These are phyloP conservation scores for Mesocentrotus franciscanus DNA, from an alignment of 53 echinoderm and acorn worm species.

Conservation along the genomic window DNA sequence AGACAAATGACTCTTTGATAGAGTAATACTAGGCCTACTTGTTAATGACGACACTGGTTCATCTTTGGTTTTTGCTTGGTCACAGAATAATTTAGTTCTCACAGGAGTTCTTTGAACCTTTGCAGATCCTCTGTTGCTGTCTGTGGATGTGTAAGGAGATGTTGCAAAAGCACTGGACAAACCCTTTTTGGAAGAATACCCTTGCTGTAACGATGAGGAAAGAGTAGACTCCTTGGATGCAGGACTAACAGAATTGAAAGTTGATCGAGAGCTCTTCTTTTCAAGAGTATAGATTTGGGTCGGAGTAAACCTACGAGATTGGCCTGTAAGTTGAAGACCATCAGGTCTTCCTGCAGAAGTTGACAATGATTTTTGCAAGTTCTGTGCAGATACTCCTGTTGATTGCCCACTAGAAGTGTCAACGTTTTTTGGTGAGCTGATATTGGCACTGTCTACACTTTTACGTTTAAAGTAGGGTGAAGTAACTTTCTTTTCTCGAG, in stretches of 20 bases:
- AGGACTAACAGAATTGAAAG: not conserved
- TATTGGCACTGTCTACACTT: not conserved
- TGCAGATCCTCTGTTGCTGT: not conserved
- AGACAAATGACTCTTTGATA: not conserved
- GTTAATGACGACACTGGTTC: not conserved
- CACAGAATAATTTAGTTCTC: constrained; percentile 17
- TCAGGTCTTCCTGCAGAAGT: not conserved
- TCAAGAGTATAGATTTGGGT: not conserved
- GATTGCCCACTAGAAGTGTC: not conserved
- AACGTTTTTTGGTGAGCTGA: not conserved
- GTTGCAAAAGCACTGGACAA: not conserved
- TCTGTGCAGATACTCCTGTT: not conserved
- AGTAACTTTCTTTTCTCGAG: constrained; percentile 6
- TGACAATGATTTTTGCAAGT: not conserved
- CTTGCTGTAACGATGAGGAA: not conserved
- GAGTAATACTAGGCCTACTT: not conserved
- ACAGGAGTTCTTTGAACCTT: constrained; percentile 24
- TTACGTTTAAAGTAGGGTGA: constrained; percentile 47
- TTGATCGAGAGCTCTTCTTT: not conserved
- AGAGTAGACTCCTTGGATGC: not conserved
- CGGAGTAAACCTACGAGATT: not conserved
- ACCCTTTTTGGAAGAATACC: not conserved
- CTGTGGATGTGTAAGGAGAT: not conserved
- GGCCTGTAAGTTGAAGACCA: not conserved
- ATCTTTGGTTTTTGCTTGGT: not conserved